Conservation (phyloP, 2,888 invertebrate species). For the Stegana nigrithorax region DNA sequence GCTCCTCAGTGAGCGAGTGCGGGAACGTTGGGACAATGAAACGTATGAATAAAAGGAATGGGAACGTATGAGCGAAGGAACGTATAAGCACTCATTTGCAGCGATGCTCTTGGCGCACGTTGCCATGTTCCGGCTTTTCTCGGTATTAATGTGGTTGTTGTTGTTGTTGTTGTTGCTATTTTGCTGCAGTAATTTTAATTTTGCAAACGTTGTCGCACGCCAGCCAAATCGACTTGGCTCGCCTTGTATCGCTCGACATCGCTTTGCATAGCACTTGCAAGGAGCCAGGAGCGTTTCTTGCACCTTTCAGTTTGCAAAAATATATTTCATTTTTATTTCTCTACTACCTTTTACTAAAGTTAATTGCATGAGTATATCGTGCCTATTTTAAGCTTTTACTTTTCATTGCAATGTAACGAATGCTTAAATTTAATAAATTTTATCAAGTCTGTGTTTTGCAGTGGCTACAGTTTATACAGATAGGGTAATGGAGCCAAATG, state of each 20-base stretch:
- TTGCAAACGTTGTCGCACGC: slow-evolving; percentile 56
- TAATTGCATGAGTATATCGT: not conserved
- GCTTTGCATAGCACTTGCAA: slow-evolving; percentile 2
- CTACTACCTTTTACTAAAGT: too few species aligned
- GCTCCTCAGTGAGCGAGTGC: not conserved
- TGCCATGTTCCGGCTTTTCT: slow-evolving; percentile 1
- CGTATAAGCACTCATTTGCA: slow-evolving; percentile 13
- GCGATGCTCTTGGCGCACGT: slow-evolving; percentile 20
- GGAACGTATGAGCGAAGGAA: not conserved
- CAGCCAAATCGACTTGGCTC: not conserved
- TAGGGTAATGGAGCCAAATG: too few species aligned
- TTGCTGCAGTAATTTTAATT: slow-evolving; percentile 61
- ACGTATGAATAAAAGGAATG: slow-evolving; percentile 39
- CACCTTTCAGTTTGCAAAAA: not conserved
- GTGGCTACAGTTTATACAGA: too few species aligned
- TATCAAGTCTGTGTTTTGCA: too few species aligned
- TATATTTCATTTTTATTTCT: too few species aligned
- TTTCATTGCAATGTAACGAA: too few species aligned
- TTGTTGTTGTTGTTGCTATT: slow-evolving; percentile 44
- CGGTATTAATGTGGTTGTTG: slow-evolving; percentile 26
- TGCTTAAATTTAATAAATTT: too few species aligned
- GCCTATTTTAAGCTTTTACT: not conserved
- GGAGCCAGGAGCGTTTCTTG: too few species aligned
- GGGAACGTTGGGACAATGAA: slow-evolving; percentile 37
- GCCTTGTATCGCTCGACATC: not conserved